Evolutionary conservation across 53 echinoderm and acorn worm genomes (phyloP).

Genomic region (Luidia sarsii): DNA sequence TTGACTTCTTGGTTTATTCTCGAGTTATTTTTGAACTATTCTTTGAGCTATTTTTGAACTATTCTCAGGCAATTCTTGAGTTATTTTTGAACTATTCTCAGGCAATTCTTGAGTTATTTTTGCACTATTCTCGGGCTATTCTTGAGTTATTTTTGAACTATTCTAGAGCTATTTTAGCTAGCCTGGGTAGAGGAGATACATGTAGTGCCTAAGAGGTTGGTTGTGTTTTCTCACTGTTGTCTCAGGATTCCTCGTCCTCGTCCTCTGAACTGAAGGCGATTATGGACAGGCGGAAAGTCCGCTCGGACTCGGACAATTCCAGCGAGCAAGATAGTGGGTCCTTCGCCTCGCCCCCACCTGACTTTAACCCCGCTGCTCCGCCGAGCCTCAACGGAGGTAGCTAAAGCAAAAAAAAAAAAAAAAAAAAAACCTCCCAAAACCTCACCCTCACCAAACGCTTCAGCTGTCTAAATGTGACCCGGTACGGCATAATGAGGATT

Average conservation of each 20-base stretch:
- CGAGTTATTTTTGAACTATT: too few species aligned
- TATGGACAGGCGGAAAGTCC: slow-evolving; percentile 85
- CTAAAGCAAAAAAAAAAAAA: too few species aligned
- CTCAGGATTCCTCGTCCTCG: slow-evolving; percentile 1
- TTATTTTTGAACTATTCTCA: background rate
- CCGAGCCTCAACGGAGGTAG: background rate
- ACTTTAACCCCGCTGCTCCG: slow-evolving; percentile 71
- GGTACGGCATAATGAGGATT: too few species aligned
- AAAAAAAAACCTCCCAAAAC: too few species aligned
- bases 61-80: background rate
- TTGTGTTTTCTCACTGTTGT: background rate
- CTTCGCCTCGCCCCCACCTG: slow-evolving; percentile 60
- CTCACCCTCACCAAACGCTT: too few species aligned
- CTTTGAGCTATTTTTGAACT: background rate
- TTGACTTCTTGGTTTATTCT: too few species aligned
- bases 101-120: background rate
- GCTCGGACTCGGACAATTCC: slow-evolving; percentile 54
- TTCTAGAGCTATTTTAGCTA: too few species aligned
- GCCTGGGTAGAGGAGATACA: too few species aligned
- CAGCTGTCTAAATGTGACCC: too few species aligned
- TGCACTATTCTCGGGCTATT: too few species aligned
- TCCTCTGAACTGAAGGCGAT: slow-evolving; percentile 85
- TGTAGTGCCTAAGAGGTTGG: too few species aligned
- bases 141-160: too few species aligned
- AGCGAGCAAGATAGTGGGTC: slow-evolving; percentile 23